Evolutionary conservation across 2,113 vertebrate genomes (phyloP).

Genomic region (Vulpes lagopus): DNA sequence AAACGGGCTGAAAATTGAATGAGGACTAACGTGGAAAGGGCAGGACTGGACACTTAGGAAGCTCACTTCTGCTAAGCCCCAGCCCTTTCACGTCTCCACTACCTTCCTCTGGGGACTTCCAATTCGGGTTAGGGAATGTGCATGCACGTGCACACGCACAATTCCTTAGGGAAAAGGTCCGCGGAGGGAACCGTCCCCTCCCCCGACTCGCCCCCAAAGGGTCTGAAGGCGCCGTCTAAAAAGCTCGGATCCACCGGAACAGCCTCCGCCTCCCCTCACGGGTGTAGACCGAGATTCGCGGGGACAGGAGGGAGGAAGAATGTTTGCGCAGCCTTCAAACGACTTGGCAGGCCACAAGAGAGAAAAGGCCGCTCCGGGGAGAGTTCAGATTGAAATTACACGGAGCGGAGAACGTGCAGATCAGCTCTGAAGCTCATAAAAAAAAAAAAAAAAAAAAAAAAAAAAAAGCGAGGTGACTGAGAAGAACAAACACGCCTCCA

Average conservation of each 20-base stretch:
- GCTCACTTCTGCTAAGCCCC: fast-evolving
- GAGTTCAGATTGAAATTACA: constrained; percentile 73
- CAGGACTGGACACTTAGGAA: too few species aligned
- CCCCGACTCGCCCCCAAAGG: not conserved
- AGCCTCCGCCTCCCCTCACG: not conserved
- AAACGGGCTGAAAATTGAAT: not conserved
- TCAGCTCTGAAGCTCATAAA: constrained; percentile 54
- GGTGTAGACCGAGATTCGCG: constrained; percentile 24
- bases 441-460: not conserved
- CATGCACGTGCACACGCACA: too few species aligned
- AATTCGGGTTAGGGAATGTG: too few species aligned
- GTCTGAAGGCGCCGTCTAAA: not conserved
- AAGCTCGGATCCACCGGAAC: not conserved
- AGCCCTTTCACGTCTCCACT: not conserved
- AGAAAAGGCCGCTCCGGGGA: constrained; percentile 68
- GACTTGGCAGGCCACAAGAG: constrained; percentile 75
- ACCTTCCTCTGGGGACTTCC: not conserved
- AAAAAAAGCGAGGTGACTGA: constrained; percentile 8
- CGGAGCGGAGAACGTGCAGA: constrained; percentile 56
- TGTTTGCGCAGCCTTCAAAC: constrained; percentile 76
- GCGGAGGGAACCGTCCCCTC: not conserved
- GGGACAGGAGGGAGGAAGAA: constrained; percentile 22
- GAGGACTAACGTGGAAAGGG: not conserved
- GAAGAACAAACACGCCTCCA: constrained; percentile 58
- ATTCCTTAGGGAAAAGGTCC: not conserved